Evolutionary conservation across 1,140 invertebrate genomes (phyloP).

Genomic region (Geopemphigus sp.): DNA sequence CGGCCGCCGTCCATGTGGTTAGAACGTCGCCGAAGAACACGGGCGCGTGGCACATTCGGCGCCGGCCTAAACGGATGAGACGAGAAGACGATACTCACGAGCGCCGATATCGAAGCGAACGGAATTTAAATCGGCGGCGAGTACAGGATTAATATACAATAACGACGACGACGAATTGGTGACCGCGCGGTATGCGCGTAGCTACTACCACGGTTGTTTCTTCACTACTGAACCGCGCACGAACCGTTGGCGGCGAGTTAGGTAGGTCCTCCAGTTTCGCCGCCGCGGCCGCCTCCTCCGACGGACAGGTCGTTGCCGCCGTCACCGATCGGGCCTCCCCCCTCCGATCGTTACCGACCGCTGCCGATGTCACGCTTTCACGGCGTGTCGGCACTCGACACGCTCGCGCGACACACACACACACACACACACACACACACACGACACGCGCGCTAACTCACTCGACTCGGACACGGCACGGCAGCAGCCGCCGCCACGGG

Average conservation of each 20-base stretch:
- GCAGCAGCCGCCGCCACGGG: too few relatives aligned
- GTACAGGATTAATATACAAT: background rate
- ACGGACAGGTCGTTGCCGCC: slow-evolving; percentile 44
- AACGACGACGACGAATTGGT: background rate
- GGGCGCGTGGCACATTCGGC: too few relatives aligned
- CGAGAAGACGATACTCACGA: too few relatives aligned
- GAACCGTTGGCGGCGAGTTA: background rate
- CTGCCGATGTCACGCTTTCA: slow-evolving; percentile 44
- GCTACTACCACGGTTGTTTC: background rate
- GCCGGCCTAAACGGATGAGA: too few relatives aligned
- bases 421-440: too few relatives aligned
- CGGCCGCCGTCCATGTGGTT: too few relatives aligned
- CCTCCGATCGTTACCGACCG: background rate
- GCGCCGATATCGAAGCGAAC: background rate
- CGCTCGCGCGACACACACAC: too few relatives aligned
- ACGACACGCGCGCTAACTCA: too few relatives aligned
- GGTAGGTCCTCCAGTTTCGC: slow-evolving; percentile 46
- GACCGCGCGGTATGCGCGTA: too few relatives aligned
- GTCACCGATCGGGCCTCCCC: background rate
- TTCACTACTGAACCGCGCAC: slow-evolving; percentile 31
- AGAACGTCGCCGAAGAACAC: too few relatives aligned
- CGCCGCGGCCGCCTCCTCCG: background rate
- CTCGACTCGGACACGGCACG: too few relatives aligned
- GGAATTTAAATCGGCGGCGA: background rate
- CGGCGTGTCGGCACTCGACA: background rate